phyloP scores from a whole-genome alignment of 2,888 invertebrate species.

The Lepidocyrtinus sp. region DNA sequence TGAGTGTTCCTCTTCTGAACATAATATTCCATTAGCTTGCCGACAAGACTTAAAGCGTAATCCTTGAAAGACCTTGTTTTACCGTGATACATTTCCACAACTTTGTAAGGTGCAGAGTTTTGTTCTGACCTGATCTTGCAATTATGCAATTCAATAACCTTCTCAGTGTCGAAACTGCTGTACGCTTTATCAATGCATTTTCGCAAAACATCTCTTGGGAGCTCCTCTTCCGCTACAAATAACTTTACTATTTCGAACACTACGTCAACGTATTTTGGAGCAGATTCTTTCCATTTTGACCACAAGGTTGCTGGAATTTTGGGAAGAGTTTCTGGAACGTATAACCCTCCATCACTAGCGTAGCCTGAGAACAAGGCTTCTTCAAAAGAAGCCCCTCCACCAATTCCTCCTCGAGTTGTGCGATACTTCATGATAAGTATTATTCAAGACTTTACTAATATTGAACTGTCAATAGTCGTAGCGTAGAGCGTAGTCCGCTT shows the following conservation, averaged over 20 bases:
- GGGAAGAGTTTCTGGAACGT: constrained; percentile 73
- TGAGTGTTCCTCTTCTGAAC: constrained; percentile 71
- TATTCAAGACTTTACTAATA: no score
- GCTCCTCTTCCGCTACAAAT: constrained; percentile 72
- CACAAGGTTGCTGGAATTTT: constrained; percentile 70
- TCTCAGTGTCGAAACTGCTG: constrained; percentile 46
- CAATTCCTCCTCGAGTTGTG: constrained; percentile 72
- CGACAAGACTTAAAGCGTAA: constrained; percentile 73
- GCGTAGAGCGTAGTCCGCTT: no score
- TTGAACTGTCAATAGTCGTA: no score
- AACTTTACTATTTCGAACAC: constrained; percentile 71
- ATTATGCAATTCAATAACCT: constrained; percentile 20
- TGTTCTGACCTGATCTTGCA: constrained; percentile 66
- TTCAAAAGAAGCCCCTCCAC: constrained; percentile 66
- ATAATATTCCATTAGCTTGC: constrained; percentile 72
- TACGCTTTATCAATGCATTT: constrained; percentile 66
- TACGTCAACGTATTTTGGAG: constrained; percentile 72
- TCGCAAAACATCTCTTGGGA: constrained; percentile 71
- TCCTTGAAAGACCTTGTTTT: constrained; percentile 74
- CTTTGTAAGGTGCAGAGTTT: constrained; percentile 70
- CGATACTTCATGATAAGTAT: constrained; percentile 72
- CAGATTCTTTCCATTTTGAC: constrained; percentile 70
- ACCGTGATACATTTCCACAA: constrained; percentile 74
- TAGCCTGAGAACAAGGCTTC: constrained; percentile 71
- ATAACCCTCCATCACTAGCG: constrained; percentile 73